Evolutionary conservation across 2,797 vertebrate genomes (phyloP), one percentile per base, ranked within the genome.

Genomic region (Aplochiton taeniatus): DNA sequence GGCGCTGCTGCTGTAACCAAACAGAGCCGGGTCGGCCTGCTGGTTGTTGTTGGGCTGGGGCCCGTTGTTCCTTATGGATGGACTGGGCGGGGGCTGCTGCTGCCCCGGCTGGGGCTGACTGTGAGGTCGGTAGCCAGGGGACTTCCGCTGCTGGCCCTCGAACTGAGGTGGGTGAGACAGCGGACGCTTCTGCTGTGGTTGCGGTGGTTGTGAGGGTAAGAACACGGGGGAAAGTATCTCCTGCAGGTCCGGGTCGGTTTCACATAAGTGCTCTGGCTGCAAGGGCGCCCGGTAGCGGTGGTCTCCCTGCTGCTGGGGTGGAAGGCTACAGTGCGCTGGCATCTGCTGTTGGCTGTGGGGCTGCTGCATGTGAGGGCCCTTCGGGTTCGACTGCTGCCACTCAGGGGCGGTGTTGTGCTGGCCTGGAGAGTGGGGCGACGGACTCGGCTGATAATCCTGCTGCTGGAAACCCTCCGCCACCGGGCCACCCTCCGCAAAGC

Each of bases 181-280:
- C 54, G 85, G 89, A 68, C 82, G 87, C 77, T 80, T 90, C 65
- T 85, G 77, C 63, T 89, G 89, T 17, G 79, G 78, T 74, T 92
- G 90, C 47, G 91, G 92, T 14, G 90, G 84, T 57, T 83, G 89
- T 58, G 86, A 85, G 72, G 89, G 85, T 74, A 93, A 79, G 85
- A 92, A 89, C 53, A 88, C 89, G 42, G 92, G 88, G 59, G 88
- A 90, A 70, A 91, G 61, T 82, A 93, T 92, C 11, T 89, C 91
- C 70, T 93, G 90, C 0, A 90, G 83, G 69, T 94, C 92, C 66
- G 88, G 87, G 48, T 88, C 63, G 74, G 90, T 91, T 67, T 89
- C 86, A 72, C 88, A 85, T 91, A 95, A 93, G 89, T 92, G 93
- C 88, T 94, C 86, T 73, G 90, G 87, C 85, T 93, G 93, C 72